These are phyloP conservation scores for Drosophila austrosaltans DNA, from an alignment of 2,888 invertebrate genomes.

Conservation along the genomic window DNA sequence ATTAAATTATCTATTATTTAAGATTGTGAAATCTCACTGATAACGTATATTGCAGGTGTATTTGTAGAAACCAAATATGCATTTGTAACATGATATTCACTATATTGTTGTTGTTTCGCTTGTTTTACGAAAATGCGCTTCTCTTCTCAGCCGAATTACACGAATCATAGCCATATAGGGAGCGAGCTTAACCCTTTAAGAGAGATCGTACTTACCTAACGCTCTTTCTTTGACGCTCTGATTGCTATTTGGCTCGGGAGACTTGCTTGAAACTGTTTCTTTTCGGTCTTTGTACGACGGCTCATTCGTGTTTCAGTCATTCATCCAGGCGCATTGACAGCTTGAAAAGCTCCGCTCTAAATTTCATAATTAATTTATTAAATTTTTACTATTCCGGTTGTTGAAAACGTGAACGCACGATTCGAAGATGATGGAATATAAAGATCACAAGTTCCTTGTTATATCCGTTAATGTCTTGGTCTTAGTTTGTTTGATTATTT, in stretches of 20 bases:
- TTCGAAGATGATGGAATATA: constrained; percentile 22
- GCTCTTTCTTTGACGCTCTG: neutral
- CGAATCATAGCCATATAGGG: too few relatives aligned
- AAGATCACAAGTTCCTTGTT: neutral
- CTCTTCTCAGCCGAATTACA: too few relatives aligned
- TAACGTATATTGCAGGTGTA: too few relatives aligned
- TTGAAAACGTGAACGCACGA: neutral
- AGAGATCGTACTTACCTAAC: neutral
- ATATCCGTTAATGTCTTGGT: neutral
- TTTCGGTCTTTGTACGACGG: neutral
- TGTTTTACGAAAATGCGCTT: too few relatives aligned
- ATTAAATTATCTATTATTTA: too few relatives aligned
- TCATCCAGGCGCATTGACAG: neutral
- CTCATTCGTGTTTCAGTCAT: neutral
- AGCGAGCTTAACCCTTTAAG: too few relatives aligned
- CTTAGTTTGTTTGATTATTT: neutral
- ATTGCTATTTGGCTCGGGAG: neutral
- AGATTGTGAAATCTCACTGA: too few relatives aligned
- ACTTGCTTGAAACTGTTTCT: neutral
- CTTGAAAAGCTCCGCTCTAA: neutral
- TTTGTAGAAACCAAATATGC: too few relatives aligned
- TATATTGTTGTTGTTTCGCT: too few relatives aligned
- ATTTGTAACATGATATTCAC: too few relatives aligned
- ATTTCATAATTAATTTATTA: neutral
- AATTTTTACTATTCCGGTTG: too few relatives aligned